Percentiles rank a stretch among this genome's conserved stretches.
Evolutionary conservation across 1,140 invertebrate species (phyloP).

Genomic region (Harpegnathos saltator): DNA sequence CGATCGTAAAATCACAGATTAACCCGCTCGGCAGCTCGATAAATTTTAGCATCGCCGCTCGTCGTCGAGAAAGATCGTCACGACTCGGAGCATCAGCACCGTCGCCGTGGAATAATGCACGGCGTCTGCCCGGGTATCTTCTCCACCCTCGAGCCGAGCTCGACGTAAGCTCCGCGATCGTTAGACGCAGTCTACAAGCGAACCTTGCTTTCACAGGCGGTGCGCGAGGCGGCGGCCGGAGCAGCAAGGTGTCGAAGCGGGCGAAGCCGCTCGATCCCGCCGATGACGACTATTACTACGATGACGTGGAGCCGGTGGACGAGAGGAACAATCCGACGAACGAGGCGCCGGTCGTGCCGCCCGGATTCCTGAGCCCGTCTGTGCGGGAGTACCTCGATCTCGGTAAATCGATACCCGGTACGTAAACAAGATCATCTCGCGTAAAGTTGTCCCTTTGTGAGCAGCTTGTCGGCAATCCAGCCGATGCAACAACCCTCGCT

Average conservation of each 20-base stretch:
- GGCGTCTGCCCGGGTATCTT: constrained; percentile 34
- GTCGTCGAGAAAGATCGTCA: constrained; percentile 44
- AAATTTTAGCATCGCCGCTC: neutral
- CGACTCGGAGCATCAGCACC: too few species aligned
- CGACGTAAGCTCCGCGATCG: neutral
- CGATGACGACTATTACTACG: constrained; percentile 88
- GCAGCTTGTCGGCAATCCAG: neutral
- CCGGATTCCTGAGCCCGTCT: constrained; percentile 93
- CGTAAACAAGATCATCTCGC: constrained; percentile 82
- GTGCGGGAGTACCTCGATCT: constrained; percentile 94
- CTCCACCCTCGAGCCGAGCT: constrained; percentile 15
- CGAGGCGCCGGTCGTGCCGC: constrained; percentile 89
- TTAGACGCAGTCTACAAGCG: neutral
- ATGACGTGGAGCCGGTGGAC: constrained; percentile 86
- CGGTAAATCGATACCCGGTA: constrained; percentile 95
- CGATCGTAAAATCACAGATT: too few species aligned
- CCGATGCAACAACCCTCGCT: constrained; percentile 9
- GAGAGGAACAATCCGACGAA: constrained; percentile 89
- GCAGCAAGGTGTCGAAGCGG: constrained; percentile 85
- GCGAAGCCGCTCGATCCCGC: constrained; percentile 88
- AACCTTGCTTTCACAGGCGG: constrained; percentile 42
- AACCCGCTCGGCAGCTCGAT: too few species aligned
- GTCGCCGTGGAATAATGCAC: too few species aligned
- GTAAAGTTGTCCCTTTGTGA: constrained; percentile 56
- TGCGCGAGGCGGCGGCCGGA: constrained; percentile 71